Evolutionary conservation across 1,140 invertebrate species (phyloP).

Genomic region (Pectinophora gossypiella): DNA sequence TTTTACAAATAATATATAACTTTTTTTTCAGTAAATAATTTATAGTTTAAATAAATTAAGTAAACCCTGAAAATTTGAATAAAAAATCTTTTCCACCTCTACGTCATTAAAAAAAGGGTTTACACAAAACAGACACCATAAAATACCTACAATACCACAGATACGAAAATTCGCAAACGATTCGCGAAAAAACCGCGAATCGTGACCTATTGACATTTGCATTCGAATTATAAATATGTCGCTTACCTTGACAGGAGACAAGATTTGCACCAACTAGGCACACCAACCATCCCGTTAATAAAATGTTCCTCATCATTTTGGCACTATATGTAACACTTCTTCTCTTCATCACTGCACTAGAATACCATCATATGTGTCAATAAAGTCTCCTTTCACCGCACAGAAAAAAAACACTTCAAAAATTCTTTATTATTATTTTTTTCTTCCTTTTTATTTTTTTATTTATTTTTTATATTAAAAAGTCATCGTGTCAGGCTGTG

Average conservation of each 20-base stretch:
- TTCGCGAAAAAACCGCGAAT: too few species aligned
- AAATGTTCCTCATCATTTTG: constrained; percentile 27
- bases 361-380: background rate
- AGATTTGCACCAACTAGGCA: constrained; percentile 25
- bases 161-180: too few species aligned
- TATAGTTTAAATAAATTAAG: too few species aligned
- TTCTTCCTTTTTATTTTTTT: background rate
- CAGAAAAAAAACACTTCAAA: background rate
- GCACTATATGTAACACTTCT: too few species aligned
- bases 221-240: constrained; percentile 24
- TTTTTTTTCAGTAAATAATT: too few species aligned
- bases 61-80: too few species aligned
- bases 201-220: too few species aligned
- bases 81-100: too few species aligned
- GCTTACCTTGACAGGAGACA: constrained; percentile 61
- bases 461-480: background rate
- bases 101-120: too few species aligned
- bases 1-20: too few species aligned
- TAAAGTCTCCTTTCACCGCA: background rate
- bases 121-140: too few species aligned
- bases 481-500: background rate
- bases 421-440: background rate
- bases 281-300: constrained; percentile 31
- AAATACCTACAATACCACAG: too few species aligned
- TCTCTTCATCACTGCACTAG: constrained; percentile 42